Conservation (phyloP, 2,888 invertebrate species). For the Platerodrilus igneus region DNA sequence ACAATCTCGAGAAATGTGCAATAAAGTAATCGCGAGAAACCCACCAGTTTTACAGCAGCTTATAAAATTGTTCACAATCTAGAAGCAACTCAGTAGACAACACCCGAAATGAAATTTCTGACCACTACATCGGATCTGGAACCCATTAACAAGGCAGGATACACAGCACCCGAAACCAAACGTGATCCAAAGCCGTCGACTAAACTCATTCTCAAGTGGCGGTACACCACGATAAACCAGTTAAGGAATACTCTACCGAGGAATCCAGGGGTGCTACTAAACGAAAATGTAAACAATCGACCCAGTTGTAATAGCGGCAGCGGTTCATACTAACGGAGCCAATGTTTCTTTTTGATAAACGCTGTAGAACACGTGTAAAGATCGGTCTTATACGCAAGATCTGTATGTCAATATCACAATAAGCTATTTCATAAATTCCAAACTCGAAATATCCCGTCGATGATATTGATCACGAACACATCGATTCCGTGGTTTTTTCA, state of each 20-base stretch:
- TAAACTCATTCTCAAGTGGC: no score
- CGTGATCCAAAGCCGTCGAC: no score
- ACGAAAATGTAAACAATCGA: no score
- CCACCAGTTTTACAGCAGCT: constrained; percentile 10
- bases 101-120: constrained; percentile 6
- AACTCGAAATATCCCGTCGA: neutral
- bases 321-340: constrained; percentile 9
- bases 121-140: no score
- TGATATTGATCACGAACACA: neutral
- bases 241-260: no score
- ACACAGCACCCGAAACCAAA: no score
- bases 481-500: neutral
- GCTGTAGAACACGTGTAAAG: constrained; percentile 9
- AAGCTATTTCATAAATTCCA: neutral
- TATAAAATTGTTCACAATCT: constrained; percentile 13
- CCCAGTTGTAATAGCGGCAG: constrained; percentile 1
- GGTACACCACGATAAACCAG: no score
- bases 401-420: constrained; percentile 3
- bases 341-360: constrained; percentile 12
- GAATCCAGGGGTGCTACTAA: no score
- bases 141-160: no score
- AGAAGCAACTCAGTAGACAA: constrained; percentile 11
- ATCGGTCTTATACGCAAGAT: constrained; percentile 13
- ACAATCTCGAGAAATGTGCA: constrained; percentile 14
- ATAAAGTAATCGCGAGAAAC: constrained; percentile 13